Base-by-base conservation (phyloP, 2,888 invertebrate genomes). In the Alloscopus bannaensis region DNA sequence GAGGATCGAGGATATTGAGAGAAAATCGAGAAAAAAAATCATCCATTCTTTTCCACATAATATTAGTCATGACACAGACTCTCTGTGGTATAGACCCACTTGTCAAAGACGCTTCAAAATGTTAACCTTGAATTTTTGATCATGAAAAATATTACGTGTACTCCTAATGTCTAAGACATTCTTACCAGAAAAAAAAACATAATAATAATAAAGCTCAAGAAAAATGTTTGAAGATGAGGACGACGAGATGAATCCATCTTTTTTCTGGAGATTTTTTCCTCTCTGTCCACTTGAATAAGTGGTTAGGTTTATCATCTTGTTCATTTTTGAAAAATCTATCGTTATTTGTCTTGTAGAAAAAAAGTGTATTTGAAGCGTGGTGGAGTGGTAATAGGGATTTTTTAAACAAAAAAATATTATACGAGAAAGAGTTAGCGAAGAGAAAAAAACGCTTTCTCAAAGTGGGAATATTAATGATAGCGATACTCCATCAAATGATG, bases 251-350 rank as follows among this genome's bases (percentile, higher is more conserved):
- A 68, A 76, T 78, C 57, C 69, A 28, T 70, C 69, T 52, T 40
- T 68, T 75, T 75, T n/a, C n/a, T n/a, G n/a, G n/a, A n/a, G n/a
- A n/a, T n/a, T n/a, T n/a, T n/a, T n/a, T n/a, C n/a, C 42, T 73
- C 73, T 40, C 52, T 78, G 78, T 78, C 78, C 78, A 78, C 70
- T 70, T 70, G 78, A 78, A 78, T 78, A 78, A 78, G 60, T 78
- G 65, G 29, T 57, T 36, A 78, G 55, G 55, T 70, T 84, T 84
- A 85, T 84, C 84, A 84, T 83, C 82, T 83, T 59, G 80, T 84
- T 85, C 85, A 78, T 80, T 84, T 77, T 83, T 83, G 82, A 84
- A 83, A 85, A 84, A 84, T 85, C 82, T 84, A 81, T 80, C 81
- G 83, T 80, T 85, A 85, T 85, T 85, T 85, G 84, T 85, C 85